phyloP scores from a whole-genome alignment of 2,797 vertebrate genomes.

The Micromesistius poutassou region DNA sequence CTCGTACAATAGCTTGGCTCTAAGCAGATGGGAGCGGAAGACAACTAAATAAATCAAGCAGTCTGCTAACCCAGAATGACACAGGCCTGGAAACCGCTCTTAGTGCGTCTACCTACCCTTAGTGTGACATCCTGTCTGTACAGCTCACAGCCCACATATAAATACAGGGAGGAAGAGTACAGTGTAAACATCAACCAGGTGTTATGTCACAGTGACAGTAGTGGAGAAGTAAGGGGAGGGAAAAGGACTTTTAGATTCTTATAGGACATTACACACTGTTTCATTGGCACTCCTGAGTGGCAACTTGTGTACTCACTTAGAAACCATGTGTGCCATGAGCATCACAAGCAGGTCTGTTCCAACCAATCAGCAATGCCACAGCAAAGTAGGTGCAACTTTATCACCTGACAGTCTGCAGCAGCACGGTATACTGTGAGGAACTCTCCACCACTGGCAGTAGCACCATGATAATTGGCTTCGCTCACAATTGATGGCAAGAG shows the following conservation, averaged over 20 bases:
- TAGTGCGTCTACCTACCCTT: background rate
- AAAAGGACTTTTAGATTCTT: no score
- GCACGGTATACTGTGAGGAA: background rate
- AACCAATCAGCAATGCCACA: background rate
- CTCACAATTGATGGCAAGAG: no score
- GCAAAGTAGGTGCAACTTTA: background rate
- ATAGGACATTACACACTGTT: no score
- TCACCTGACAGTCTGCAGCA: background rate
- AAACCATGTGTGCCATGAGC: background rate
- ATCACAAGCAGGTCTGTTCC: background rate
- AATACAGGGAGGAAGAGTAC: slow-evolving; percentile 1
- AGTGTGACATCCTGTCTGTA: slow-evolving; percentile 11
- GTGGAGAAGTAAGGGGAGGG: no score
- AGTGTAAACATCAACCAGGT: no score
- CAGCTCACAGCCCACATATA: background rate
- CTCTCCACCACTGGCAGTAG: background rate
- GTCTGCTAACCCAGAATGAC: no score
- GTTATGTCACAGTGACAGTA: background rate
- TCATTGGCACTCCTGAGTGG: no score
- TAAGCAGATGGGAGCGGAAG: no score
- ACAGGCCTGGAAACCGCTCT: background rate
- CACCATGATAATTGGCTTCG: background rate
- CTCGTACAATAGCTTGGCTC: no score
- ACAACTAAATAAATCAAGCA: no score
- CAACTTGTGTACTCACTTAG: background rate